A percentile compares a stretch with the other conserved stretches of the same genome.
Evolutionary conservation across 1,140 invertebrate genomes (phyloP).

Genomic region (Sesamia nonagrioides): DNA sequence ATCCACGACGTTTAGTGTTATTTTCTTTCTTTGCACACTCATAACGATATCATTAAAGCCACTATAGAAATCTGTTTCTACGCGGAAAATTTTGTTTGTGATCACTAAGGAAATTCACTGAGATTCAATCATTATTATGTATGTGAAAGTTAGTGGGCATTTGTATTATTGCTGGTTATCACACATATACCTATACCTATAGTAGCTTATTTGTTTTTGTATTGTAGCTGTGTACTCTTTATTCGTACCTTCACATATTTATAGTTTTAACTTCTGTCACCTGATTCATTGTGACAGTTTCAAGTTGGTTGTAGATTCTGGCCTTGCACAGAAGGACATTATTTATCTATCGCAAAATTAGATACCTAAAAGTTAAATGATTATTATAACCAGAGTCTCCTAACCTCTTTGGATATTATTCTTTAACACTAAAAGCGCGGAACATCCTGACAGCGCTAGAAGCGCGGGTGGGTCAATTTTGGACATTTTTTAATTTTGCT

Average conservation of each 20-base stretch:
- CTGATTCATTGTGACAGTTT: background rate
- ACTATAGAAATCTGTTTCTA: background rate
- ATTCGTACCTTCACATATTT: background rate
- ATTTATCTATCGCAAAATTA: background rate
- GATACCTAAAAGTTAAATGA: no score
- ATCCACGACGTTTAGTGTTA: background rate
- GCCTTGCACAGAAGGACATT: background rate
- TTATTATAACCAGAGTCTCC: no score
- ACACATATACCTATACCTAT: background rate
- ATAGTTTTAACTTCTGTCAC: background rate
- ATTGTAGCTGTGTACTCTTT: background rate
- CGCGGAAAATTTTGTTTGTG: constrained; percentile 5
- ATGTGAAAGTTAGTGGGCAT: constrained; percentile 19
- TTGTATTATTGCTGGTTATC: background rate
- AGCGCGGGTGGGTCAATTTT: no score
- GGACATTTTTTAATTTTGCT: no score
- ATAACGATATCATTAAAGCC: background rate
- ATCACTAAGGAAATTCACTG: background rate
- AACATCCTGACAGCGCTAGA: no score
- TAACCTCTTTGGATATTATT: no score
- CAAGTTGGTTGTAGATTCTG: background rate
- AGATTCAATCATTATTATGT: background rate
- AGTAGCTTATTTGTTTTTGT: background rate
- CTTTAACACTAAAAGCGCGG: no score
- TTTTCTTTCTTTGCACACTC: background rate